Percentiles rank a stretch among this genome's conserved stretches.
phyloP scores from a whole-genome alignment of 2,888 invertebrate genomes.

The Leptinotarsa juncta region DNA sequence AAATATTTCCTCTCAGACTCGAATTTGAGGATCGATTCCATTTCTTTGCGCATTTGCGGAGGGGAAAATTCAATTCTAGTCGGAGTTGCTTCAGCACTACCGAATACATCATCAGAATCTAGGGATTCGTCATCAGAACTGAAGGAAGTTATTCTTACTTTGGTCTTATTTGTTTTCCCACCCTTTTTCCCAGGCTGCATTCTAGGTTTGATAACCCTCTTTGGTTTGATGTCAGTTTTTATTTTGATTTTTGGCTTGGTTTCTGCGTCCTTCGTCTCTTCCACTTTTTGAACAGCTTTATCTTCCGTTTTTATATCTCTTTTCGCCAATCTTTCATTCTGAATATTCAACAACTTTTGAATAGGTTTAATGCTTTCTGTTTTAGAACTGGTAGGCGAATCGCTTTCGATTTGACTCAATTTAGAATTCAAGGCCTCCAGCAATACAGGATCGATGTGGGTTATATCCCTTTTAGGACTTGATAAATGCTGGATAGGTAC shows the following conservation, averaged over 20 bases:
- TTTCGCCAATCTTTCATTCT: slow-evolving; percentile 50
- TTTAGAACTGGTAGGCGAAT: slow-evolving; percentile 80
- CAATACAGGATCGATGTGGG: slow-evolving; percentile 76
- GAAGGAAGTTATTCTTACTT: slow-evolving; percentile 80
- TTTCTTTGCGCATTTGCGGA: slow-evolving; percentile 80
- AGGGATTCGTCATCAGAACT: slow-evolving; percentile 82
- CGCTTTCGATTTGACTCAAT: slow-evolving; percentile 81
- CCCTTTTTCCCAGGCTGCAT: slow-evolving; percentile 73
- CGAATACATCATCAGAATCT: slow-evolving; percentile 82
- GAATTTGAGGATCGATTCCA: slow-evolving; percentile 78
- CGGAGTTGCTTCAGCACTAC: slow-evolving; percentile 80
- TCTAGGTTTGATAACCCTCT: slow-evolving; percentile 73
- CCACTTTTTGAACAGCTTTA: slow-evolving; percentile 48
- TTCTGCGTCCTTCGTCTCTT: slow-evolving; percentile 52
- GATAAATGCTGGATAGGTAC: slow-evolving; percentile 72
- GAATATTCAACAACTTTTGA: slow-evolving; percentile 52
- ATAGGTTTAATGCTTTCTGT: slow-evolving; percentile 73
- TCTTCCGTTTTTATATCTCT: slow-evolving; percentile 47
- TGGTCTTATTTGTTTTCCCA: slow-evolving; percentile 73
- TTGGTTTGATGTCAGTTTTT: slow-evolving; percentile 74
- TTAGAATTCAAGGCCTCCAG: slow-evolving; percentile 77
- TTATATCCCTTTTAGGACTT: slow-evolving; percentile 79
- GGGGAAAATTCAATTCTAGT: slow-evolving; percentile 79
- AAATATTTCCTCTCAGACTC: slow-evolving; percentile 77
- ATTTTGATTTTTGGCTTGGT: slow-evolving; percentile 66